Conservation (phyloP, 2,888 invertebrate genomes). For the Resseliella maxima region DNA sequence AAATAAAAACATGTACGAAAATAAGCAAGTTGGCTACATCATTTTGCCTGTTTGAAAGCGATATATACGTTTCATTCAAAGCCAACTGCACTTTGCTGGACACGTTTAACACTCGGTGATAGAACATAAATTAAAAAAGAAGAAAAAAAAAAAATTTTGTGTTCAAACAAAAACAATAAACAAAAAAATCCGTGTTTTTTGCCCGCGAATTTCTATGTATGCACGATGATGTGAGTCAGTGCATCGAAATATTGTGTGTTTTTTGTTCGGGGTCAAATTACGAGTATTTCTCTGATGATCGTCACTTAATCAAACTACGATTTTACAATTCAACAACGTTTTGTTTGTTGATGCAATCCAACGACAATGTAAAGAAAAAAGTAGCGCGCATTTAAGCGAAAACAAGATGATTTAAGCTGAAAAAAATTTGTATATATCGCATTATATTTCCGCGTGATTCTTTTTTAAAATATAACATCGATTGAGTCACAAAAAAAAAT, state of each 20-base stretch:
- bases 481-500: background rate
- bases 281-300: background rate
- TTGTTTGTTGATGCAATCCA: background rate
- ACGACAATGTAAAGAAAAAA: background rate
- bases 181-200: background rate
- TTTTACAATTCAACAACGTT: background rate
- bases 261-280: slow-evolving; percentile 36
- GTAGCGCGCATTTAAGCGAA: background rate
- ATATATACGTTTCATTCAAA: background rate
- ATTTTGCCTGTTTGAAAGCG: background rate
- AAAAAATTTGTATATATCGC: background rate
- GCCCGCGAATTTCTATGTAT: background rate
- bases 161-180: background rate
- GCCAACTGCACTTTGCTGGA: background rate
- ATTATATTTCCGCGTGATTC: slow-evolving; percentile 12
- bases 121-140: slow-evolving; percentile 13
- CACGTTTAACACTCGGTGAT: background rate
- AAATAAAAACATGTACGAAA: background rate
- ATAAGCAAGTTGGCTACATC: background rate
- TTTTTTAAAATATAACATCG: slow-evolving; percentile 17
- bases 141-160: background rate
- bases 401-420: background rate
- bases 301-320: slow-evolving; percentile 11
- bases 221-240: background rate
- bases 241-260: slow-evolving; percentile 19